Conservation (phyloP, 2,888 invertebrate genomes). For the Harpalus rufipes region DNA sequence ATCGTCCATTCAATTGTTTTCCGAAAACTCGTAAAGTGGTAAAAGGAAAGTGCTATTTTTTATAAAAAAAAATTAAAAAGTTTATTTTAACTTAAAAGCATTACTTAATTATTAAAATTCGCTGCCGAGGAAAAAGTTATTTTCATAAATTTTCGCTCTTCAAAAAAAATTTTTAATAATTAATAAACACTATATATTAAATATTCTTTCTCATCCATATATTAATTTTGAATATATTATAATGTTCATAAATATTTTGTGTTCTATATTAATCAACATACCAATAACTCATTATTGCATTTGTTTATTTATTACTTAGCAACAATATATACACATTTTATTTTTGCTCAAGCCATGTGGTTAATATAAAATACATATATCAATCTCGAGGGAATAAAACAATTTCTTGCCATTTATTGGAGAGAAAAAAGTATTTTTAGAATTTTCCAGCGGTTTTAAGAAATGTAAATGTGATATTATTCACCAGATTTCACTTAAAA, state of each 20-base stretch:
- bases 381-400: background rate
- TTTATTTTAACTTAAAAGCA: background rate
- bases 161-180: background rate
- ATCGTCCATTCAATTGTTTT: too few species aligned
- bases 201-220: background rate
- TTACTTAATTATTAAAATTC: constrained; percentile 4
- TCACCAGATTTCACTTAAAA: background rate
- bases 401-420: background rate
- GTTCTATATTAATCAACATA: too few species aligned
- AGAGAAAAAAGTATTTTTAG: background rate
- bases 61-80: background rate
- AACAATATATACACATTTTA: background rate
- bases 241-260: too few species aligned
- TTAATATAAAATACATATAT: background rate
- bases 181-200: background rate
- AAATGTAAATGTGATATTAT: background rate
- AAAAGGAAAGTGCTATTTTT: background rate
- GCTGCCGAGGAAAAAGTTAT: background rate
- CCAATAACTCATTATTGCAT: background rate
- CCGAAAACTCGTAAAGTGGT: background rate
- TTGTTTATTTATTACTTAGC: background rate
- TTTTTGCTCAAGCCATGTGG: background rate
- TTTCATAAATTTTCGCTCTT: background rate
- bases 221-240: too few species aligned
- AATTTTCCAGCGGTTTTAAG: background rate